Evolutionary conservation across 1,140 invertebrate genomes (phyloP).

Genomic region (Pararge aegeria): DNA sequence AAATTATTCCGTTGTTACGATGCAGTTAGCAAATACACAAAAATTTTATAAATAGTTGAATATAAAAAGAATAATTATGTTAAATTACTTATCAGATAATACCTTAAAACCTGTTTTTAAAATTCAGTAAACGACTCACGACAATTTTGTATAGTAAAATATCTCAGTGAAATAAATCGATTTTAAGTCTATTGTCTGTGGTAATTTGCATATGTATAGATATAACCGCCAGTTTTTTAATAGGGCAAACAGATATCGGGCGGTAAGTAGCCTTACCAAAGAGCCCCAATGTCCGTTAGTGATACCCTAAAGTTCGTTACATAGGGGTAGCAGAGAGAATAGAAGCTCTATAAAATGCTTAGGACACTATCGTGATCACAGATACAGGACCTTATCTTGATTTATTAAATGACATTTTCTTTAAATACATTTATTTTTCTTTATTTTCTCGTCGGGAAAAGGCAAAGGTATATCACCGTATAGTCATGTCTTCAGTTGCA

Average conservation of each 20-base stretch:
- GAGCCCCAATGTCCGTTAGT: conserved; percentile 19
- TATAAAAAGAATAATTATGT: not conserved
- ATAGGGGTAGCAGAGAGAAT: conserved; percentile 9
- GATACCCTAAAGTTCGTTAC: conserved; percentile 18
- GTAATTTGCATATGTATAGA: conserved; percentile 20
- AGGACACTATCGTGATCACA: too few relatives aligned
- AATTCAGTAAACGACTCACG: not conserved
- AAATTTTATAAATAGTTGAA: not conserved
- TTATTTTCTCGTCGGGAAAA: too few relatives aligned
- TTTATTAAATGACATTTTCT: too few relatives aligned
- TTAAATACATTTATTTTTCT: too few relatives aligned
- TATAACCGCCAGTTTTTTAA: conserved; percentile 18
- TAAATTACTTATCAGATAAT: not conserved
- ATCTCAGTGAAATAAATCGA: not conserved
- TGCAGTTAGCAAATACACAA: not conserved
- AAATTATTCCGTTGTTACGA: not conserved
- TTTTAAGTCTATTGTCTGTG: not conserved
- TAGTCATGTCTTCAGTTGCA: too few relatives aligned
- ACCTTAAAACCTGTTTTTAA: conserved; percentile 3
- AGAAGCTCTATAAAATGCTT: not conserved
- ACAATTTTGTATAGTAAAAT: not conserved
- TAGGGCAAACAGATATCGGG: conserved; percentile 14
- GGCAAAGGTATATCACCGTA: too few relatives aligned
- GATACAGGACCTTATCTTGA: too few relatives aligned
- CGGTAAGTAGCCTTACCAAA: not conserved